Conservation (phyloP, 1,140 invertebrate species). For the Bradynema listronoti region DNA sequence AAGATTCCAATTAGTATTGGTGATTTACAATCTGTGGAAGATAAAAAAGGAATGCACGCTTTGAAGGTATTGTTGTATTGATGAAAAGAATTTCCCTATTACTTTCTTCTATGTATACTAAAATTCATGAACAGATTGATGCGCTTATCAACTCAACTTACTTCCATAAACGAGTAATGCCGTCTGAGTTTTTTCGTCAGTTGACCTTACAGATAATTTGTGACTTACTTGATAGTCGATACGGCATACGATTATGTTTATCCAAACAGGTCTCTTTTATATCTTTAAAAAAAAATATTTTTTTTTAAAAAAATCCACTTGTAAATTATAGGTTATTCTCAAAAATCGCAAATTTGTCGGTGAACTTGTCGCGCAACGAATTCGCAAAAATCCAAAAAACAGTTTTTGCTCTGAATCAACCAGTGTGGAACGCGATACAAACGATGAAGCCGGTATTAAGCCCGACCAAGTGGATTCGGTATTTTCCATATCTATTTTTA, state of each 20-base stretch:
- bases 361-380: conserved; percentile 16
- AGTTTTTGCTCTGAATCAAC: background rate
- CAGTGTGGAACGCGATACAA: background rate
- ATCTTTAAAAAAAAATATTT: conserved; percentile 16
- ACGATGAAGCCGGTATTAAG: background rate
- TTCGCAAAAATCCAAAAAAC: conserved; percentile 11
- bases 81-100: background rate
- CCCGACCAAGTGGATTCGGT: background rate
- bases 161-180: conserved; percentile 24
- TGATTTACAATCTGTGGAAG: conserved; percentile 16
- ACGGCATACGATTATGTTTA: background rate
- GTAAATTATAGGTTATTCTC: no score
- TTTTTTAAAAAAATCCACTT: no score
- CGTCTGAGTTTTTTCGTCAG: conserved; percentile 31
- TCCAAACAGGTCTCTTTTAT: background rate
- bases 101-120: background rate
- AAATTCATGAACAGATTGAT: conserved; percentile 18
- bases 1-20: conserved; percentile 26
- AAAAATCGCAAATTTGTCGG: conserved; percentile 22
- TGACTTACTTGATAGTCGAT: conserved; percentile 9
- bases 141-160: conserved; percentile 27
- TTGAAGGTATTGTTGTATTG: conserved; percentile 1
- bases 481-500: background rate
- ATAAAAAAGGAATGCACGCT: conserved; percentile 8
- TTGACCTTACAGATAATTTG: conserved; percentile 13